phyloP scores from a whole-genome alignment of 2,797 vertebrate species.

The Numenius phaeopus region DNA sequence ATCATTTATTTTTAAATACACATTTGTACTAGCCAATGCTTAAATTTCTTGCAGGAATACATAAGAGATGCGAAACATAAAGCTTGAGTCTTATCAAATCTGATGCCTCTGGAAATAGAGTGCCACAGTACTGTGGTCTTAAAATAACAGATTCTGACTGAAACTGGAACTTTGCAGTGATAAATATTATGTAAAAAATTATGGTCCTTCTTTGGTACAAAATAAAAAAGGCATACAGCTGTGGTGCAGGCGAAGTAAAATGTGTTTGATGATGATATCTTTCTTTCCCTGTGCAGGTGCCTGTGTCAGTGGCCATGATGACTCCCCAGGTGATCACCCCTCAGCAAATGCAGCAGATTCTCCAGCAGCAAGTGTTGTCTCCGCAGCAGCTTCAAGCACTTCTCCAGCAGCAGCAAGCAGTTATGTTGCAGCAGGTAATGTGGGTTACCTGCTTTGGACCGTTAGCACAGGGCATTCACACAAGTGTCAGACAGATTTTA shows the following conservation, averaged over 20 bases:
- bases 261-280: slow-evolving; percentile 27
- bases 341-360: slow-evolving; percentile 99
- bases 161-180: slow-evolving; percentile 37
- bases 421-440: slow-evolving; percentile 99
- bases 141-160: slow-evolving; percentile 58
- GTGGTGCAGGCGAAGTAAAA: neutral
- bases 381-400: slow-evolving; percentile 98
- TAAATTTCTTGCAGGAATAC: slow-evolving; percentile 41
- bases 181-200: slow-evolving; percentile 56
- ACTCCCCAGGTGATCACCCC: slow-evolving; percentile 99
- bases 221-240: slow-evolving; percentile 27
- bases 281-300: slow-evolving; percentile 85
- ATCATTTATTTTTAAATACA: slow-evolving; percentile 74
- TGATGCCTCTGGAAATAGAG: slow-evolving; percentile 62
- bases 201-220: slow-evolving; percentile 18
- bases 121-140: slow-evolving; percentile 42
- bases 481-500: neutral
- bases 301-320: slow-evolving; percentile 99
- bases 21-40: slow-evolving; percentile 55
- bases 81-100: slow-evolving; percentile 53
- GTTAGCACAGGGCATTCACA: neutral
- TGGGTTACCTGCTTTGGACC: slow-evolving; percentile 79
- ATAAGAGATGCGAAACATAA: slow-evolving; percentile 36
- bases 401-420: slow-evolving; percentile 98
- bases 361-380: slow-evolving; percentile 98